Base-by-base conservation (phyloP, 2,888 invertebrate species). In the Troglohyphantes excavatus region DNA sequence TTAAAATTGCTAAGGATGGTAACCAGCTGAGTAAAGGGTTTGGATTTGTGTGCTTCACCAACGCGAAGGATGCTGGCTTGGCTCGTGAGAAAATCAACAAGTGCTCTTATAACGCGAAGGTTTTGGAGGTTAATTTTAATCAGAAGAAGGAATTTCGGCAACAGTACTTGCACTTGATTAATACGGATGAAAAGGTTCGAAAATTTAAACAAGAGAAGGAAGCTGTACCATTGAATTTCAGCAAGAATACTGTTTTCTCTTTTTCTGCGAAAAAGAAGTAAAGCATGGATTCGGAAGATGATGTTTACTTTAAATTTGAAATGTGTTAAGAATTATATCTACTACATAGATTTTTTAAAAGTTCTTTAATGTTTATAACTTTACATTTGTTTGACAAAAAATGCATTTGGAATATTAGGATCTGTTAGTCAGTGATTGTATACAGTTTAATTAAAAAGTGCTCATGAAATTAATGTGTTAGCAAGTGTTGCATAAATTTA, bases 41-140 rank as follows among this genome's bases (percentile, higher is more conserved):
- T 61, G 87, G 87, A 26, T 87, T 79, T 79, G 87, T 87, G 17
- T 43, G 72, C 65, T 87, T 81, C 53, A 23, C 29, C 7, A 72
- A 19, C 23, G 33, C 79, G 9, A 23, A 53, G n/a, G 73, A 79
- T 65, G 79, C 87, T 13, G 73, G 9, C 2, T 23, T 46, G 17
- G 87, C 87, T 72, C 29, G n/a, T 2, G 43, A 46, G n/a, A 0
- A 39, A 33, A 73, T 87, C 63, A 65, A 79, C 21, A 59, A 63
- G 7, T 79, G 26, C 6, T 2, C 6, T 7, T 73, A 61, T 3
- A 65, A 87, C 17, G 29, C 65, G 1, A 29, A 73, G n/a, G 43
- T 17, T 19, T 81, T 87, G 33, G 33, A 79, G 17, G 27, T 87
- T 13, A 87, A 53, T 73, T 87, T 26, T 19, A 63, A 87, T 19